phyloP scores from a whole-genome alignment of 2,888 invertebrate genomes.

The Buathra laborator region DNA sequence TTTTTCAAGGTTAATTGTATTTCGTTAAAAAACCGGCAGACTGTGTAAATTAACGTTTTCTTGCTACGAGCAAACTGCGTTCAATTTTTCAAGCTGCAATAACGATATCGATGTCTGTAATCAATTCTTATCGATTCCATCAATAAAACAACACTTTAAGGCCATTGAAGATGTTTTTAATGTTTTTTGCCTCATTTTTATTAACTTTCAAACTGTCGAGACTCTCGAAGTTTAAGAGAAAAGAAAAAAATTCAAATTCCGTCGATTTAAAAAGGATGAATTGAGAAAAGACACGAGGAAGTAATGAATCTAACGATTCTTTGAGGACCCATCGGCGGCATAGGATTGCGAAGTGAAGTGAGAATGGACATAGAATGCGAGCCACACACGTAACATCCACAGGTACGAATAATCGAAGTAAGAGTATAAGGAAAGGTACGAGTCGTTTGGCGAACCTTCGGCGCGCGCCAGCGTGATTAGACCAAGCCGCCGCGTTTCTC shows the following conservation, averaged over 20 bases:
- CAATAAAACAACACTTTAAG: too few species aligned
- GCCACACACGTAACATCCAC: slow-evolving; percentile 31
- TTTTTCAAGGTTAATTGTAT: not conserved
- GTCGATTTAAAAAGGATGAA: too few species aligned
- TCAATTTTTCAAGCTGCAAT: too few species aligned
- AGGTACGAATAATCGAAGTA: slow-evolving; percentile 47
- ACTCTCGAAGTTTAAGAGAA: too few species aligned
- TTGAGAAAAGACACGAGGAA: slow-evolving; percentile 23
- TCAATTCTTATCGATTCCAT: too few species aligned
- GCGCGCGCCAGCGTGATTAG: slow-evolving; percentile 78
- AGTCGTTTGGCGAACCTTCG: slow-evolving; percentile 43
- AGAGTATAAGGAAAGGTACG: slow-evolving; percentile 26
- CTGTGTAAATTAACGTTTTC: not conserved
- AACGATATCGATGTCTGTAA: too few species aligned
- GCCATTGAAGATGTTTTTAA: too few species aligned
- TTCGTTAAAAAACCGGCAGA: not conserved
- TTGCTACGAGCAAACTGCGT: too few species aligned
- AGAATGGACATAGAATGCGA: slow-evolving; percentile 45
- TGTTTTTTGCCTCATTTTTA: too few species aligned
- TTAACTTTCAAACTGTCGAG: too few species aligned
- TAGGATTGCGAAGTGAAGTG: slow-evolving; percentile 39
- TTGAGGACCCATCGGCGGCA: not conserved
- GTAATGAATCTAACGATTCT: slow-evolving; percentile 45
- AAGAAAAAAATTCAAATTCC: too few species aligned
- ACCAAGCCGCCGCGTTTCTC: slow-evolving; percentile 76